Base-by-base conservation (phyloP, 2,888 invertebrate species). In the Minunthozetes semirufus region DNA sequence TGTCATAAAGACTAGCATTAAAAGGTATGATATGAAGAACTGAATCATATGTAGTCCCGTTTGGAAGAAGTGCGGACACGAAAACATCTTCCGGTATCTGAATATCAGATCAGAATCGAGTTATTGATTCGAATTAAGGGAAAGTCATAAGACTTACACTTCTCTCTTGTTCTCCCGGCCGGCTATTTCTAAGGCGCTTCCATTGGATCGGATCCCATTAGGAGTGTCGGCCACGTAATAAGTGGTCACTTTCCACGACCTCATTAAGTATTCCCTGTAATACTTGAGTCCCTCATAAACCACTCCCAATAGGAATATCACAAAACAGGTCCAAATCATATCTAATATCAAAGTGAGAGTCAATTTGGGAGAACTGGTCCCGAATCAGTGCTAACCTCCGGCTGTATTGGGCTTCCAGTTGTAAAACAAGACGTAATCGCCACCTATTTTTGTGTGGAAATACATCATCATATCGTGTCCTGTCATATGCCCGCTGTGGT, bases 1-100 rank as follows among this genome's bases (percentile, higher is more conserved):
- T 0, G 96, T 95, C 96, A 96, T 96, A 83, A 96, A 95, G 80
- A 95, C 92, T 83, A 96, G 85, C 96, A 96, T 96, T 72, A 96
- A 86, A 84, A 94, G 89, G 84, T 96, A 95, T 79, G 94, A 93
- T 77, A 95, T 86, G 76, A 93, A 87, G 81, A 95, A 92, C 85
- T 95, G 95, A 25, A 95, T 81, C 77, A 94, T 89, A 82, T 96
- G 95, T 22, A 96, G 87, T 70, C 89, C 84, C 19, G 95, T 94
- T 84, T 96, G 95, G 83, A 90, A 89, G 75, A 88, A 87, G 83
- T 96, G 95, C 0, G 38, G 71, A 22, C 42, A 48, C 38, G 38
- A 46, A 29, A 70, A 38, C 74, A 76, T 76, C 17, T 50, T 72
- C 25, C 29, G 56, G 19, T 42, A 61, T 17, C 27, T 48, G 25